A percentile compares a stretch with the other conserved stretches of the same genome.
These are phyloP conservation scores for Carterocephalus palaemon DNA, from an alignment of 2,888 invertebrate genomes.

Conservation along the genomic window DNA sequence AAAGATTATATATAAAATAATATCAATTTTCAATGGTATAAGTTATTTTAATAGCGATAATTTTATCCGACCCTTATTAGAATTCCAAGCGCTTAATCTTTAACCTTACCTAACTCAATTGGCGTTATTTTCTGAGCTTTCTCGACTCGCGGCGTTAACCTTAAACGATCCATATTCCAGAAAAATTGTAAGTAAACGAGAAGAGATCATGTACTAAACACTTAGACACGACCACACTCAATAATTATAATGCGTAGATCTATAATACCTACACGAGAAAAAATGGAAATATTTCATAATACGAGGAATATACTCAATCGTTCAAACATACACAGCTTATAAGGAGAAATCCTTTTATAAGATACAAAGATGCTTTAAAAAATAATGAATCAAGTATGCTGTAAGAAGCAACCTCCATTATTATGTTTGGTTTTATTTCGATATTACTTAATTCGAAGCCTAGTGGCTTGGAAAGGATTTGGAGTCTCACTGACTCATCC, in stretches of 20 bases:
- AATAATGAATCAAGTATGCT: slow-evolving; percentile 28
- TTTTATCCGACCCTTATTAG: slow-evolving; percentile 58
- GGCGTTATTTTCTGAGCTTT: slow-evolving; percentile 71
- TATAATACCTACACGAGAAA: slow-evolving; percentile 51
- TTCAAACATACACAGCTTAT: slow-evolving; percentile 55
- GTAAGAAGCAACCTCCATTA: slow-evolving; percentile 27
- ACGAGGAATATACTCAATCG: slow-evolving; percentile 53
- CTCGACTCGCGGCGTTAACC: slow-evolving; percentile 47
- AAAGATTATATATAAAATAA: slow-evolving; percentile 56
- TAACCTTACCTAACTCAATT: slow-evolving; percentile 66
- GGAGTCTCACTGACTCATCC: too few species aligned
- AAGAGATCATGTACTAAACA: slow-evolving; percentile 64
- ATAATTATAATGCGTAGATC: slow-evolving; percentile 51
- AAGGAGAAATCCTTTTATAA: slow-evolving; percentile 42
- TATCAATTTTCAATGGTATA: slow-evolving; percentile 63
- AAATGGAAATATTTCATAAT: slow-evolving; percentile 47
- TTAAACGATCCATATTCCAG: slow-evolving; percentile 60
- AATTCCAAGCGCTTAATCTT: slow-evolving; percentile 67
- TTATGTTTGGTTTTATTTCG: background rate
- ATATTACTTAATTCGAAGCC: too few species aligned
- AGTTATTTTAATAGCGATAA: slow-evolving; percentile 50
- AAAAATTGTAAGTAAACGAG: slow-evolving; percentile 73
- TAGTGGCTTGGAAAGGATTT: too few species aligned
- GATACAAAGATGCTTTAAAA: slow-evolving; percentile 43
- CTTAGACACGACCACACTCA: slow-evolving; percentile 65